These are phyloP conservation scores for Zelostemma sp. DNA, from an alignment of 1,140 invertebrate genomes.

Conservation along the genomic window DNA sequence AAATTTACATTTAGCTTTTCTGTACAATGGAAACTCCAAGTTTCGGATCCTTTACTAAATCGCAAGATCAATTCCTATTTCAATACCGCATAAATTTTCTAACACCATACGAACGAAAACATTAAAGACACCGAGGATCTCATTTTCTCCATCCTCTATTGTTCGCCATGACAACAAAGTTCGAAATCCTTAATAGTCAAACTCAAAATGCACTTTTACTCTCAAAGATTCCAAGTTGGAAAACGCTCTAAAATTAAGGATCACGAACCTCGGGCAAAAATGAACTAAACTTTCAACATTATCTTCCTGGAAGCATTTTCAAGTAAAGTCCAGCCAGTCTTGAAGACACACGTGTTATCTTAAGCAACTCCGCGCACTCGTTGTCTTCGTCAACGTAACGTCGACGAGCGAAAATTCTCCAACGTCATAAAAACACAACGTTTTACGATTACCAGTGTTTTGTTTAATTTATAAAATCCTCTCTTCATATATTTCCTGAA, in stretches of 20 bases:
- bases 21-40: no score
- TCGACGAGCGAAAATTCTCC: neutral
- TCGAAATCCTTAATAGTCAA: neutral
- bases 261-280: neutral
- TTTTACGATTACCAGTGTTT: neutral
- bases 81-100: no score
- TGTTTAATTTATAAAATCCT: neutral
- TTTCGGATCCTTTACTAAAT: no score
- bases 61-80: no score
- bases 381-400: neutral
- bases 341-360: neutral
- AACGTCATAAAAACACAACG: no score
- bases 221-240: neutral
- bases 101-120: no score
- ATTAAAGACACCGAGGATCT: no score
- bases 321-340: slow-evolving; percentile 6
- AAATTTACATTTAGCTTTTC: no score
- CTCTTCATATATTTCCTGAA: slow-evolving; percentile 1
- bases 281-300: neutral
- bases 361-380: neutral
- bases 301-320: slow-evolving; percentile 6
- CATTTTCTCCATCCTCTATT: no score
- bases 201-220: neutral
- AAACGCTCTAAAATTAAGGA: no score
- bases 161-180: neutral